Evolutionary conservation across 2,113 vertebrate species (phyloP).

Genomic region (Phoenicopterus ruber): DNA sequence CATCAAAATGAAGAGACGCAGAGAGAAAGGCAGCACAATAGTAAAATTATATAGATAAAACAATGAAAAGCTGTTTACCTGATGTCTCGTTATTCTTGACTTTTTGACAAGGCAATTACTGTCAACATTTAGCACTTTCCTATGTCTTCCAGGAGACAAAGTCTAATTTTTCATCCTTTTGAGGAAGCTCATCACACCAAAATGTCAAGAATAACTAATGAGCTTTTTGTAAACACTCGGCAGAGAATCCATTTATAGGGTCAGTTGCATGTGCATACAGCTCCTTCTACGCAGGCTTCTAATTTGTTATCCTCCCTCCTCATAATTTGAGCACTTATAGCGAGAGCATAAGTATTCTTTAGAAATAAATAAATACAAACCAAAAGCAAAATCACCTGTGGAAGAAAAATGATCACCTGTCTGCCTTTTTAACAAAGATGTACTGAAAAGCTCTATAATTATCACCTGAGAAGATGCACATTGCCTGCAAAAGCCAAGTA

Average conservation of each 20-base stretch:
- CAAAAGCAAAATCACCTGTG: not conserved
- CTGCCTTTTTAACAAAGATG: not conserved
- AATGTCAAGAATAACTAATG: not conserved
- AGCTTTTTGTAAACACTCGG: not conserved
- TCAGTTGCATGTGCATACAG: not conserved
- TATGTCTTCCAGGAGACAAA: not conserved
- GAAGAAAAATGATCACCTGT: not conserved
- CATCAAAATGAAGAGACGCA: not conserved
- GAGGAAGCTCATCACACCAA: not conserved
- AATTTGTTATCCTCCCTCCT: not conserved
- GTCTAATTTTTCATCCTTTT: not conserved
- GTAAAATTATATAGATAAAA: not conserved
- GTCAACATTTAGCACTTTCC: not conserved
- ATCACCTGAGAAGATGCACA: not conserved
- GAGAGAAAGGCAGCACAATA: not conserved
- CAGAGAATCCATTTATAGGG: not conserved
- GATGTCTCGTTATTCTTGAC: not conserved
- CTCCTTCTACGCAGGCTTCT: not conserved
- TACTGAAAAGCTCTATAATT: not conserved
- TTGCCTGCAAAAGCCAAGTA: not conserved
- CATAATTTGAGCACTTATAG: not conserved
- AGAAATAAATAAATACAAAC: not conserved
- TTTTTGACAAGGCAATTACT: slow-evolving; percentile 7
- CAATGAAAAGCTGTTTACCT: not conserved
- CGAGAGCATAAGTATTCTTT: not conserved